A percentile compares a stretch with the other conserved stretches of the same genome.
Evolutionary conservation across 2,888 invertebrate species (phyloP).

Genomic region (Pristionchus mayeri): DNA sequence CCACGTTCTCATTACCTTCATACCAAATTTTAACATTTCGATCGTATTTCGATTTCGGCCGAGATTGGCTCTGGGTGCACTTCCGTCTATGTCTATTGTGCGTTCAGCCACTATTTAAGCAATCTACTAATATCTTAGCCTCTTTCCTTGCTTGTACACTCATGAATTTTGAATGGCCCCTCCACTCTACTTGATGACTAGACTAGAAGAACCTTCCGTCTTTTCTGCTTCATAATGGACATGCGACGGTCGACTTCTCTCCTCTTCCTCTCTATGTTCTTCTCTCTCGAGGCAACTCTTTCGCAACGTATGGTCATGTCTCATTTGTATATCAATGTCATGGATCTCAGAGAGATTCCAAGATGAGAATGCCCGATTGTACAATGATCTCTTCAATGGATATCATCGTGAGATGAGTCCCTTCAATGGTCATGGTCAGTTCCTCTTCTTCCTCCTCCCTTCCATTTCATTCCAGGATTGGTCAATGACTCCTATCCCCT

Average conservation of each 20-base stretch:
- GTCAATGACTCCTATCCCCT: neutral
- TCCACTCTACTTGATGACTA: conserved; percentile 11
- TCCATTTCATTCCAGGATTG: neutral
- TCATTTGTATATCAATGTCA: neutral
- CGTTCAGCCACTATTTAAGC: too few relatives aligned
- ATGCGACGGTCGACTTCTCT: neutral
- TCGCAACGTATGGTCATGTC: neutral
- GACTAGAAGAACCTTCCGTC: neutral
- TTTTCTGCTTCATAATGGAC: neutral
- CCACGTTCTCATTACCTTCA: too few relatives aligned
- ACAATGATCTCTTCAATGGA: conserved; percentile 8
- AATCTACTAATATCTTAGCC: too few relatives aligned
- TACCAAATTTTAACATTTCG: too few relatives aligned
- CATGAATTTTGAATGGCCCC: conserved; percentile 7
- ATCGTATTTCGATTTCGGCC: too few relatives aligned
- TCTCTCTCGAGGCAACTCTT: neutral
- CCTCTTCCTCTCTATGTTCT: neutral
- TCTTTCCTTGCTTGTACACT: neutral
- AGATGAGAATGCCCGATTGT: conserved; percentile 4
- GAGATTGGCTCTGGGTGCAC: too few relatives aligned
- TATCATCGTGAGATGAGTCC: conserved; percentile 34
- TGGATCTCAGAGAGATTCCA: conserved; percentile 24
- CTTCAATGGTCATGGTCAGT: conserved; percentile 41
- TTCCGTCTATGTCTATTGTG: too few relatives aligned
- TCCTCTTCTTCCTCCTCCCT: neutral